A percentile compares a stretch with the other conserved stretches of the same genome.
Conservation (phyloP, 53 echinoderm and acorn worm species). For the Holothuria scabra region DNA sequence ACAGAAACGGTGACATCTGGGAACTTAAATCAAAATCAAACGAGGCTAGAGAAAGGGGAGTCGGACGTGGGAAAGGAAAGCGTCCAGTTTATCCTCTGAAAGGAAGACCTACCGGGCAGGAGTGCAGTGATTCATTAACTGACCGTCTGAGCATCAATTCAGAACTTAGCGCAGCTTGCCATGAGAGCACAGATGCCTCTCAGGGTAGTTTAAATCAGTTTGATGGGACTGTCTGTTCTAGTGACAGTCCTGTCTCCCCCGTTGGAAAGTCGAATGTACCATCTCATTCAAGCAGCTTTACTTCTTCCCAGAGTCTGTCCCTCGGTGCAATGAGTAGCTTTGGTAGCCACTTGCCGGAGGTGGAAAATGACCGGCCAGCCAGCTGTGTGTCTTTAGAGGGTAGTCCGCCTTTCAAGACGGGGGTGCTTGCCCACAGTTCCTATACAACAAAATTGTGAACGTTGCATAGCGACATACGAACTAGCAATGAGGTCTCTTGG, state of each 20-base stretch:
- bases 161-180: constrained; percentile 79
- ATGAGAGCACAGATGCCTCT: constrained; percentile 72
- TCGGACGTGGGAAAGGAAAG: constrained; percentile 47
- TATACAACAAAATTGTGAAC: constrained; percentile 17
- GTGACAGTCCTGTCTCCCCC: constrained; percentile 25
- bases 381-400: constrained; percentile 56
- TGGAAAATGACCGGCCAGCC: constrained; percentile 88
- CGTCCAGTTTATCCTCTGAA: constrained; percentile 63
- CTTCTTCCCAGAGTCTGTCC: constrained; percentile 68
- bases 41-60: constrained; percentile 13
- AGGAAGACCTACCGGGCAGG: constrained; percentile 27
- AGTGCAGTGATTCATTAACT: constrained; percentile 70
- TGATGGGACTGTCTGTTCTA: constrained; percentile 48
- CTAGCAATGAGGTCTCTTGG: background rate
- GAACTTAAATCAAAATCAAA: constrained; percentile 75
- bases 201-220: constrained; percentile 61
- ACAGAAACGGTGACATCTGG: constrained; percentile 70
- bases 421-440: constrained; percentile 1
- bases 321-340: constrained; percentile 58
- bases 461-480: background rate
- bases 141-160: constrained; percentile 91
- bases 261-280: constrained; percentile 12
- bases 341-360: constrained; percentile 78
- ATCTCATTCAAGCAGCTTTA: constrained; percentile 51
- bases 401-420: constrained; percentile 17